phyloP scores from a whole-genome alignment of 2,888 invertebrate species.

The Eilema griseolum region DNA sequence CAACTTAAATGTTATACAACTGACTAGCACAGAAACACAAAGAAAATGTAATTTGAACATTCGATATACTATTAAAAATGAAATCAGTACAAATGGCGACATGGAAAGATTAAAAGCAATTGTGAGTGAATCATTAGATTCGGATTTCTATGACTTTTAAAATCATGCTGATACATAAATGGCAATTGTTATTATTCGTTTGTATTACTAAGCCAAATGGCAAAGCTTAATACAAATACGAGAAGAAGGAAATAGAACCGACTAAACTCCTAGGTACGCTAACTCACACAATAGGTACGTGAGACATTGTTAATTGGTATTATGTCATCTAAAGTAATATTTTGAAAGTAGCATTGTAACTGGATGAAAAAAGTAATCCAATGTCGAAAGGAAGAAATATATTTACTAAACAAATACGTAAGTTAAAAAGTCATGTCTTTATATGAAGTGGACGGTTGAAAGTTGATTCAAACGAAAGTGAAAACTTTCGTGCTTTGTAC shows the following conservation, averaged over 20 bases:
- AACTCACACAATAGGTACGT: conserved; percentile 12
- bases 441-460: conserved; percentile 61
- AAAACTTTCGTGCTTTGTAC: conserved; percentile 69
- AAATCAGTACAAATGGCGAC: not conserved
- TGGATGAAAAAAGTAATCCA: conserved; percentile 32
- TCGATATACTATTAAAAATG: conserved; percentile 30
- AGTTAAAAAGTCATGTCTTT: conserved; percentile 56
- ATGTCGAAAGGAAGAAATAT: conserved; percentile 53
- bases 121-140: not conserved
- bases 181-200: not conserved
- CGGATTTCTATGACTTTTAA: conserved; percentile 5
- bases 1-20: conserved; percentile 56
- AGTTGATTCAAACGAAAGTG: conserved; percentile 79
- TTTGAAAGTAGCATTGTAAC: conserved; percentile 51
- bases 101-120: conserved; percentile 4
- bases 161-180: not conserved
- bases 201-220: not conserved
- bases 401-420: conserved; percentile 68
- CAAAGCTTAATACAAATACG: not conserved
- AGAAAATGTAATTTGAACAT: conserved; percentile 41
- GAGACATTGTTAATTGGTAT: conserved; percentile 30
- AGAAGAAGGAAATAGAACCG: not conserved
- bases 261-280: not conserved
- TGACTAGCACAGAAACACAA: conserved; percentile 40
- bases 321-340: conserved; percentile 42